Evolutionary conservation across 2,113 vertebrate genomes (phyloP).

Genomic region (Oxyura jamaicensis): DNA sequence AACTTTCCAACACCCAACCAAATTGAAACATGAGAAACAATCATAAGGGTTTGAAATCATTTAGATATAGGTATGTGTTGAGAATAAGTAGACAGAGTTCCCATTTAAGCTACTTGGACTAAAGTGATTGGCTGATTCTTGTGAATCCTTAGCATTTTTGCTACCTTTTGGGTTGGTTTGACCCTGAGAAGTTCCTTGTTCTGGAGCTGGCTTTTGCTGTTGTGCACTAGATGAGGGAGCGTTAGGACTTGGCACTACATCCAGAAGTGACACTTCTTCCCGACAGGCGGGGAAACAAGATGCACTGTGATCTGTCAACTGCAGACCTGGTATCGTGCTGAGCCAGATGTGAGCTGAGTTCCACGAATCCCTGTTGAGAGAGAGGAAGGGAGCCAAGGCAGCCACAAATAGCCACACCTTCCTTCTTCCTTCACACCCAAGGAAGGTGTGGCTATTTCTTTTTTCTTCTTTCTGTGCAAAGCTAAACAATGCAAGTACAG

Average conservation of each 20-base stretch:
- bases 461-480: not conserved
- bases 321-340: not conserved
- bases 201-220: not conserved
- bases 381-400: not conserved
- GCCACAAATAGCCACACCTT: no score
- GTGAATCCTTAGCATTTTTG: not conserved
- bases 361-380: rapidly evolving
- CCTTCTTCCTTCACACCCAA: no score
- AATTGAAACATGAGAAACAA: not conserved
- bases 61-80: not conserved
- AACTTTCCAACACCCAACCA: not conserved
- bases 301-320: not conserved
- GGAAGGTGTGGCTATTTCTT: not conserved
- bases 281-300: not conserved
- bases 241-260: not conserved
- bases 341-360: not conserved
- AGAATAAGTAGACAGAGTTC: not conserved
- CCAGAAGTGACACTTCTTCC: not conserved
- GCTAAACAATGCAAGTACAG: not conserved
- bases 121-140: not conserved
- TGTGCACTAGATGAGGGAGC: not conserved
- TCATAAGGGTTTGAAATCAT: not conserved
- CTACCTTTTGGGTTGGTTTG: not conserved
- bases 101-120: not conserved
- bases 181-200: not conserved